Base-by-base conservation (phyloP, 2,113 vertebrate species). In the Phalacrocorax aristotelis region DNA sequence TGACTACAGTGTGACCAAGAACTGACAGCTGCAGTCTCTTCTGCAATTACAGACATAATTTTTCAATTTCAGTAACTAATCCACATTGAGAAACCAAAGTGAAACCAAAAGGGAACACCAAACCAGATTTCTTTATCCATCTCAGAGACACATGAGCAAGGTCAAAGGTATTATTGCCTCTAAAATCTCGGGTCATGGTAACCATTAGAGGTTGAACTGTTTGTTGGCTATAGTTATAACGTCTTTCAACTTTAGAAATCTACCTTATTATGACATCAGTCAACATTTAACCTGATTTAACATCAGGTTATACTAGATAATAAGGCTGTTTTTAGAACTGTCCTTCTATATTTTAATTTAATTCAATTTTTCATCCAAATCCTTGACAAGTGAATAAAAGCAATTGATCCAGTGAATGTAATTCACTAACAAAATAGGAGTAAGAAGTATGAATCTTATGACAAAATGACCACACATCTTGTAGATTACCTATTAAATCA, bases 331-430 rank as follows among this genome's bases (percentile, higher is more conserved):
- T 51, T 81, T 44, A 34, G 19, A 80, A 85, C 42, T 64, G 19
- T 16, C n/a, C 34, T 36, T 49, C n/a, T 60, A 32, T 20, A 46
- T 57, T 57, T 64, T 32, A 57, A 57, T 7, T 15, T 12, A 66
- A 51, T 6, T 46, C 13, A 8, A 22, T 11, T 85, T 68, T 40
- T 4, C 8, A 83, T 26, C 13, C 11, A 76, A 36, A 90, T 30
- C 14, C 8, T 57, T 5, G 0, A 38, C 20, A 32, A 0, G 2
- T 13, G 19, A 68, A 16, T 38, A 68, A 36, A 78, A 57, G 4
- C 62, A 62, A 38, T 2, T 8, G 4, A 75, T 46, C 9, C 1
- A 0, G 2, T 12, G 16, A 75, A 78, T 12, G 1, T 20, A 64
- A 84, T 38, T 58, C 25, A 36, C 10, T 40, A 44, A 38, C 4